A percentile compares a stretch with the other conserved stretches of the same genome.
phyloP scores from a whole-genome alignment of 2,797 vertebrate species.

The Centropyge bicolor region DNA sequence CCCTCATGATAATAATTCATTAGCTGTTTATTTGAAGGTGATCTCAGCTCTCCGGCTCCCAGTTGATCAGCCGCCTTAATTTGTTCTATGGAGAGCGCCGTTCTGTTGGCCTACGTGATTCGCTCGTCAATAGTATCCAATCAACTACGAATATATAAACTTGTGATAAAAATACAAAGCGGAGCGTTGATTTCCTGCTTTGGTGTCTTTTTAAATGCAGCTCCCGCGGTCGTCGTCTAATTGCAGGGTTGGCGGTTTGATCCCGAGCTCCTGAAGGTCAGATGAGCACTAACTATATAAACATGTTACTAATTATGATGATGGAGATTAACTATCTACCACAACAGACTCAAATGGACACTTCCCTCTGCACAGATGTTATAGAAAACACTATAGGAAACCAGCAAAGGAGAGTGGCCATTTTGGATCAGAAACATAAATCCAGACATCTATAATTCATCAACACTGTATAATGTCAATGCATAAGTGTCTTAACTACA shows the following conservation, averaged over 20 bases:
- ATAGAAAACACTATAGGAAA: neutral
- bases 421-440: neutral
- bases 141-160: constrained; percentile 7
- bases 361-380: neutral
- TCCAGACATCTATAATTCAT: neutral
- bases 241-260: neutral
- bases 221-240: neutral
- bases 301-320: too few species aligned
- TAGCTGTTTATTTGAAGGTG: constrained; percentile 60
- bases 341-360: neutral
- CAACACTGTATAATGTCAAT: neutral
- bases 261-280: neutral
- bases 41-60: constrained; percentile 49
- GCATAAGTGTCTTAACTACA: neutral
- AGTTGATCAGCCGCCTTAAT: constrained; percentile 53
- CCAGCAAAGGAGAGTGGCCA: neutral
- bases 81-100: constrained; percentile 44
- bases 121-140: constrained; percentile 23
- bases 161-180: neutral
- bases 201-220: neutral
- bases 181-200: neutral
- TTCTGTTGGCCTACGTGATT: constrained; percentile 29
- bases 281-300: too few species aligned
- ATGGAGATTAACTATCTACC: neutral
- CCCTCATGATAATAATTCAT: constrained; percentile 57